These are phyloP conservation scores for Sigmodon hispidus DNA, from an alignment of 2,113 vertebrate genomes.

Conservation along the genomic window DNA sequence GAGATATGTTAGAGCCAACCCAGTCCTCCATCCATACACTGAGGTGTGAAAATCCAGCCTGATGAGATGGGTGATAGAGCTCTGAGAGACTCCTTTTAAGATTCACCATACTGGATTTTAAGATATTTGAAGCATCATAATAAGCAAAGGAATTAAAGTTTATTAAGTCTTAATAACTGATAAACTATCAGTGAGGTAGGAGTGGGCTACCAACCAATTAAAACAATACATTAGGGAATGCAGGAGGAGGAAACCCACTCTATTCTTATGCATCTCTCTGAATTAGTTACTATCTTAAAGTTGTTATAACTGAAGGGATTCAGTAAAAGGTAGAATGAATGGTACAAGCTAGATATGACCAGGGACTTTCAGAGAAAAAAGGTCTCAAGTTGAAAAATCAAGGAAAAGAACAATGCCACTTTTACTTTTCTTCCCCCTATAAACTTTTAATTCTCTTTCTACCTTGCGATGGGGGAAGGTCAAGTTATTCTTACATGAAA, in stretches of 20 bases:
- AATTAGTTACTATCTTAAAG: background rate
- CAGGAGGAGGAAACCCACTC: background rate
- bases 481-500: background rate
- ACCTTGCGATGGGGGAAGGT: background rate
- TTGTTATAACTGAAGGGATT: background rate
- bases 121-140: background rate
- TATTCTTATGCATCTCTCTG: background rate
- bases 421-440: constrained; percentile 9
- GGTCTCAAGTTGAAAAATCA: constrained; percentile 32
- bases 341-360: background rate
- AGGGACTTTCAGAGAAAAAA: background rate
- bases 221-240: background rate
- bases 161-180: background rate
- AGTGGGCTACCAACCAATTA: background rate
- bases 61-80: fast-evolving
- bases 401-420: background rate
- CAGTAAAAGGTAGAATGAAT: background rate
- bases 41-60: background rate
- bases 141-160: background rate
- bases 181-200: background rate
- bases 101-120: background rate
- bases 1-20: background rate
- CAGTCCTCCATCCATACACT: background rate
- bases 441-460: constrained; percentile 5
- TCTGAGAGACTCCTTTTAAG: background rate